Evolutionary conservation across 2,797 vertebrate genomes (phyloP).

Genomic region (Novumbra hubbsi): DNA sequence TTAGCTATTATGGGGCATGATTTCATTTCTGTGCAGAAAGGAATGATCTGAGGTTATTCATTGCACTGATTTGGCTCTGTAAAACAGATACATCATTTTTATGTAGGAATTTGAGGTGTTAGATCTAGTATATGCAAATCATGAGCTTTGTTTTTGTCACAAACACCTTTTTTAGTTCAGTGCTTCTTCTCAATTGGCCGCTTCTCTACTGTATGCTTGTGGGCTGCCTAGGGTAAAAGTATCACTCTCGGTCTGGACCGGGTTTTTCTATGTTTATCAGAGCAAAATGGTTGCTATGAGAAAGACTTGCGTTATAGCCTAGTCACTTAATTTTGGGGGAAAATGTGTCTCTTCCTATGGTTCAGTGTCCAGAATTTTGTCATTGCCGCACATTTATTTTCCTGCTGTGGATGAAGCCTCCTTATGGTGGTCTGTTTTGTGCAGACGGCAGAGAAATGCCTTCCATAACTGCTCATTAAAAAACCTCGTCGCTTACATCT

Average conservation of each 20-base stretch:
- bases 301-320: neutral
- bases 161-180: neutral
- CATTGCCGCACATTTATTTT: slow-evolving; percentile 4
- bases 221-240: neutral
- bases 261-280: neutral
- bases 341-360: neutral
- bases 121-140: neutral
- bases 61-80: neutral
- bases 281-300: slow-evolving; percentile 2
- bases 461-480: neutral
- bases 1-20: neutral
- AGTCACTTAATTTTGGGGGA: neutral
- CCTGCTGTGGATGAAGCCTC: neutral
- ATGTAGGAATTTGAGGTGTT: neutral
- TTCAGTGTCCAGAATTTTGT: neutral
- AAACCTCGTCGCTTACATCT: neutral
- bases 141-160: neutral
- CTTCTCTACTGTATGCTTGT: neutral
- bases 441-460: slow-evolving; percentile 2
- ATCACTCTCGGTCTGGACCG: neutral
- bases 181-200: neutral
- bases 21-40: neutral
- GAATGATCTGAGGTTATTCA: neutral
- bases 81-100: neutral
- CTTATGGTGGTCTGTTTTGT: slow-evolving; percentile 1